Conservation (phyloP, 2,888 invertebrate species). For the Chloroclystis v-ata region DNA sequence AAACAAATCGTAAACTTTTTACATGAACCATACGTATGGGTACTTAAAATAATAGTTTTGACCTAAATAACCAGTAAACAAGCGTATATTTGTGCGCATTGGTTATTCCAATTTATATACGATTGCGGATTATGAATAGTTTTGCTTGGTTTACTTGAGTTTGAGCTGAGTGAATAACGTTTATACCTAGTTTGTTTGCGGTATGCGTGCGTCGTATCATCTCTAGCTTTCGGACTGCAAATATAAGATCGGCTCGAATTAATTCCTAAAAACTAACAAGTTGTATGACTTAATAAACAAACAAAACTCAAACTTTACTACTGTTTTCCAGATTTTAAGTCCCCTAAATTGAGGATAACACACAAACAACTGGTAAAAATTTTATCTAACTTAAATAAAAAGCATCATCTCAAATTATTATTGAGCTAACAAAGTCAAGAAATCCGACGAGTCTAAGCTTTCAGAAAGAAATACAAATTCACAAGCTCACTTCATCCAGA, state of each 20-base stretch:
- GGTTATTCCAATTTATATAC: conserved; percentile 24
- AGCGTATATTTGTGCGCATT: conserved; percentile 6
- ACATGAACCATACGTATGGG: background rate
- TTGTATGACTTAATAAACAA: no score
- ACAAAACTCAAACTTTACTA: no score
- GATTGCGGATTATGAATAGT: conserved; percentile 32
- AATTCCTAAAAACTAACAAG: background rate
- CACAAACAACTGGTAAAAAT: no score
- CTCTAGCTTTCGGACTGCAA: background rate
- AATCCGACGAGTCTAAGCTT: background rate
- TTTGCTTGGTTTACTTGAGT: conserved; percentile 41
- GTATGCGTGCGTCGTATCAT: conserved; percentile 37
- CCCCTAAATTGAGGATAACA: no score
- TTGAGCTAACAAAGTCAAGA: no score
- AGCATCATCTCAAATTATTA: background rate
- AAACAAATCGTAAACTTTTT: background rate
- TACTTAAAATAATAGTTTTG: background rate
- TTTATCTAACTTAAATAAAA: background rate
- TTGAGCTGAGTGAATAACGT: conserved; percentile 40
- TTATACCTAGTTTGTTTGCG: conserved; percentile 36
- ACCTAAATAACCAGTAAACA: conserved; percentile 14
- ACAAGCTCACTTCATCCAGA: background rate
- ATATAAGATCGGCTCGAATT: background rate
- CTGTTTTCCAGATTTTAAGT: no score
- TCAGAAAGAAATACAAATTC: no score